Evolutionary conservation across 1,140 invertebrate genomes (phyloP), one percentile per base, ranked within the genome.

Genomic region (Samia ricini): DNA sequence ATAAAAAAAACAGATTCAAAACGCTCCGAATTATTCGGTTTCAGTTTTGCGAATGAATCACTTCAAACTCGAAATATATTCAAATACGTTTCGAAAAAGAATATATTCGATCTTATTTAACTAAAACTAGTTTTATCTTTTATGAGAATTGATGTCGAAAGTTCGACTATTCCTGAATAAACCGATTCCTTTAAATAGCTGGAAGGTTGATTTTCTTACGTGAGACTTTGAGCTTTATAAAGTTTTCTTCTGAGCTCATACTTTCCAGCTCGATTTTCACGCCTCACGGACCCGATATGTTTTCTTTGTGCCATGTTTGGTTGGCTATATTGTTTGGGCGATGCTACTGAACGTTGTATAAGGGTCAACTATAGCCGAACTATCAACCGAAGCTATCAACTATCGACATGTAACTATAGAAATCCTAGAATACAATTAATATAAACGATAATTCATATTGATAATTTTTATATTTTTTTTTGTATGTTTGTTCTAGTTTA

Each of bases 41-140:
- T n/a, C n/a, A n/a, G n/a, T n/a, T n/a, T n/a, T n/a, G n/a, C n/a
- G n/a, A n/a, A n/a, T n/a, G n/a, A n/a, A n/a, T n/a, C n/a, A n/a
- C n/a, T n/a, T n/a, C n/a, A n/a, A n/a, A n/a, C n/a, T n/a, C n/a
- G n/a, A n/a, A n/a, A n/a, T n/a, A n/a, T n/a, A n/a, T n/a, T n/a
- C n/a, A n/a, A n/a, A n/a, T n/a, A n/a, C n/a, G n/a, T n/a, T n/a
- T n/a, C 12, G 33, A 42, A 42, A 42, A 15, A 42, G 15, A 42
- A 42, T 42, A n/a, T n/a, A 42, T 15, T 15, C 12, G 12, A 42
- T 20, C 29, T 49, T 59, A 59, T 49, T 48, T 59, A 22, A 42
- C 42, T 59, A 59, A 42, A 36, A 22, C 23, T 49, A 59, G 42
- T n/a, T 59, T 59, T 59, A 59, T 59, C 42, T 59, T 59, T 50